Evolutionary conservation across 2,797 vertebrate species (phyloP).

Genomic region (Glossophaga mutica): DNA sequence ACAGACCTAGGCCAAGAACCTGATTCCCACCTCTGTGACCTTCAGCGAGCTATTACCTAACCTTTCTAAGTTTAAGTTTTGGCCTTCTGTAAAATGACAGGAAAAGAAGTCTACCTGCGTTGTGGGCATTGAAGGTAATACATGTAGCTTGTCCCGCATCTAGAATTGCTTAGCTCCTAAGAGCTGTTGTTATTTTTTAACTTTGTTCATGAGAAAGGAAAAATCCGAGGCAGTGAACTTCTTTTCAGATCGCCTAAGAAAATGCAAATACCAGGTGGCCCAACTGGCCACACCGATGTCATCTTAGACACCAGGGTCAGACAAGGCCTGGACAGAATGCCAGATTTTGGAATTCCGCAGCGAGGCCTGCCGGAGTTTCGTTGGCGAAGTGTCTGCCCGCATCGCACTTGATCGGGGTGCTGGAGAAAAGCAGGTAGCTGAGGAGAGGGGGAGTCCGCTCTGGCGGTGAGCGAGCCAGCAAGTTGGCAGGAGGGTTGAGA

Average conservation of each 20-base stretch:
- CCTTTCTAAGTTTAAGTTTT: background rate
- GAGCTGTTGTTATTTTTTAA: background rate
- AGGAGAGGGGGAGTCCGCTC: background rate
- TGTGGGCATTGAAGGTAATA: background rate
- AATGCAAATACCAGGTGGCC: background rate
- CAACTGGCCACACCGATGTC: background rate
- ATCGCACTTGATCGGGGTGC: background rate
- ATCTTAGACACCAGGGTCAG: background rate
- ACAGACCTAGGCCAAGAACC: background rate
- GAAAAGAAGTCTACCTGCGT: background rate
- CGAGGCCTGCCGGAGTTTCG: background rate
- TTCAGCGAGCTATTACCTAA: background rate
- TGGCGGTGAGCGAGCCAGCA: background rate
- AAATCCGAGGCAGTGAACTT: background rate
- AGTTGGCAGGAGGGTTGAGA: background rate
- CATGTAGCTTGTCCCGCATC: background rate
- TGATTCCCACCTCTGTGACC: background rate
- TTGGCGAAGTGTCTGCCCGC: conserved; percentile 28
- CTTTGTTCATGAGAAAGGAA: background rate
- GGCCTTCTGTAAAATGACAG: background rate
- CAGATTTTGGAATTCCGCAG: background rate
- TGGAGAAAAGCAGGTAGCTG: background rate
- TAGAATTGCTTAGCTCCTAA: background rate
- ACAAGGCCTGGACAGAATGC: background rate
- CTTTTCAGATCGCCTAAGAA: background rate